Evolutionary conservation across 1,140 invertebrate species (phyloP).

Genomic region (Bombus soroeensis): DNA sequence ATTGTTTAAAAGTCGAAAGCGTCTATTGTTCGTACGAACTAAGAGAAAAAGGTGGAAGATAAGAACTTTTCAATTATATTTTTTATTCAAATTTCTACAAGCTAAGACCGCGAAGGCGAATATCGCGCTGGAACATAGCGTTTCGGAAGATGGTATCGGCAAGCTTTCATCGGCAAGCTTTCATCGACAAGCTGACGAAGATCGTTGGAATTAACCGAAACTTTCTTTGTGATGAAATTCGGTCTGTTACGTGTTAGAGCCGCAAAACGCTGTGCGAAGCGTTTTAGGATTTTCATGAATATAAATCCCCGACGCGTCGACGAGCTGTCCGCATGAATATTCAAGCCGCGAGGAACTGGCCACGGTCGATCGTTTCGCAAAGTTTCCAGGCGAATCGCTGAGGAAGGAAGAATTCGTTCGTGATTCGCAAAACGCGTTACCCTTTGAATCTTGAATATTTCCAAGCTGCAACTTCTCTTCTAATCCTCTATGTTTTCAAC

Average conservation of each 20-base stretch:
- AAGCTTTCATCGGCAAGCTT: background rate
- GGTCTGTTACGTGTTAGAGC: slow-evolving; percentile 26
- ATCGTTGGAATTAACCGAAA: background rate
- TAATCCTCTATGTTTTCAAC: too few species aligned
- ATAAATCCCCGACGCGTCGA: slow-evolving; percentile 44
- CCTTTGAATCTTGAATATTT: background rate
- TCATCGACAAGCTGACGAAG: background rate
- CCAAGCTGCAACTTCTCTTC: background rate
- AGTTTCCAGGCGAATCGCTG: background rate
- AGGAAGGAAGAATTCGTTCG: background rate
- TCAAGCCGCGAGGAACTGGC: slow-evolving; percentile 25
- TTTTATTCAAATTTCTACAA: too few species aligned
- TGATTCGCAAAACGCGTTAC: background rate
- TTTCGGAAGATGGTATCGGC: background rate
- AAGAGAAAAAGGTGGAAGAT: too few species aligned
- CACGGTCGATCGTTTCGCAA: slow-evolving; percentile 10
- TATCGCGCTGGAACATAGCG: background rate
- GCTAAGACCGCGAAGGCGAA: background rate
- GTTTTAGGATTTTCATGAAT: slow-evolving; percentile 67
- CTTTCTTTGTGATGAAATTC: background rate
- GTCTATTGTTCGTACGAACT: too few species aligned
- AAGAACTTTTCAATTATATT: too few species aligned
- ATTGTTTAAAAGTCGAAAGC: too few species aligned
- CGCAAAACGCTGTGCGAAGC: slow-evolving; percentile 45
- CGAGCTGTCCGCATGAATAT: slow-evolving; percentile 57